These are phyloP conservation scores for Nyctalus aviator DNA, from an alignment of 2,797 vertebrate species.

Conservation along the genomic window DNA sequence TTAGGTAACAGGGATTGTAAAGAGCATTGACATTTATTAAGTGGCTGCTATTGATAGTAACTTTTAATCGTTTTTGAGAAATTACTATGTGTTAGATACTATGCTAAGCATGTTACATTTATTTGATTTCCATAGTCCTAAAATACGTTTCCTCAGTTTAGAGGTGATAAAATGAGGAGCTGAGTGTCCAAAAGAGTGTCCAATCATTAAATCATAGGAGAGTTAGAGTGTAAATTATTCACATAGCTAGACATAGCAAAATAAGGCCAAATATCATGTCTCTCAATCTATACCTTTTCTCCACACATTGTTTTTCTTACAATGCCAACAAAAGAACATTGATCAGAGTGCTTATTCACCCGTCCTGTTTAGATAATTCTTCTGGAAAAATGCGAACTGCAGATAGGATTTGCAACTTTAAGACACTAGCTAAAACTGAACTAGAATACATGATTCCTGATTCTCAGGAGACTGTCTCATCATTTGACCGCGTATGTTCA, in stretches of 20 bases:
- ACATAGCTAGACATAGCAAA: not conserved
- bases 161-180: not conserved
- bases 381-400: not conserved
- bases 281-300: not conserved
- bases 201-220: not conserved
- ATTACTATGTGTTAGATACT: not conserved
- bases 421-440: slow-evolving; percentile 36
- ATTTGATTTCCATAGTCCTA: slow-evolving; percentile 1
- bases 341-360: not conserved
- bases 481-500: slow-evolving; percentile 54
- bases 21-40: not conserved
- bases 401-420: not conserved
- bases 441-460: not conserved
- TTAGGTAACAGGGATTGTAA: not conserved
- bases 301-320: not conserved
- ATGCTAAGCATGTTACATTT: not conserved
- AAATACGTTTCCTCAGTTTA: not conserved
- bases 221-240: not conserved
- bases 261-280: not conserved
- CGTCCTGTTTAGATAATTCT: slow-evolving; percentile 7
- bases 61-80: not conserved
- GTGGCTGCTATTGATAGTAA: not conserved
- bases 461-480: slow-evolving; percentile 22
- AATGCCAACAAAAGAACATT: not conserved
- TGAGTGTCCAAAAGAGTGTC: not conserved